Percentiles rank a stretch among this genome's conserved stretches.
Conservation (phyloP, 2,797 vertebrate genomes). For the Alca torda region DNA sequence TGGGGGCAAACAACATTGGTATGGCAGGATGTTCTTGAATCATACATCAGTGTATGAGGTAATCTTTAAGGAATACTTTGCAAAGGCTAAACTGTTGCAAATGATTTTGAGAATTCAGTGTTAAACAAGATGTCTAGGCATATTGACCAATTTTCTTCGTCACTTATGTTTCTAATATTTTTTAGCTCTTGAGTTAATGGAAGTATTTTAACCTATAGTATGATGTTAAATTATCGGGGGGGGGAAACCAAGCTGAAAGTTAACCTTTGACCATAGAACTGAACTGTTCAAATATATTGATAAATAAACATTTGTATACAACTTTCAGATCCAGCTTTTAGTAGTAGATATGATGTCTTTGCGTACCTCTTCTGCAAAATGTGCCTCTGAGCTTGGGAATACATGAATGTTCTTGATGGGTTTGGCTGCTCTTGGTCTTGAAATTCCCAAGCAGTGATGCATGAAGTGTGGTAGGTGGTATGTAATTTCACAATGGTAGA, state of each 20-base stretch:
- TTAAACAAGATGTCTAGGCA: not conserved
- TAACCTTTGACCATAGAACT: not conserved
- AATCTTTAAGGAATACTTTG: not conserved
- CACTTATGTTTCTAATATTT: not conserved
- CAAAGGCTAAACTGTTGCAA: not conserved
- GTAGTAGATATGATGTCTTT: not conserved
- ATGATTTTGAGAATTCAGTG: not conserved
- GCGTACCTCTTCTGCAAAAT: not conserved
- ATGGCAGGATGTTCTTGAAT: not conserved
- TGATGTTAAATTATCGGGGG: not conserved
- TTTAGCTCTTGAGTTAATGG: not conserved
- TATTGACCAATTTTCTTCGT: not conserved
- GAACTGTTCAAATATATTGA: not conserved
- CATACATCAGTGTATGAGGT: no score
- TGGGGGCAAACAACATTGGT: not conserved
- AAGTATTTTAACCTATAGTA: not conserved
- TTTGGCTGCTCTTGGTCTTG: slow-evolving; percentile 21
- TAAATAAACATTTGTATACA: not conserved
- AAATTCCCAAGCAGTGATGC: slow-evolving; percentile 34
- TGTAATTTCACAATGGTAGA: slow-evolving; percentile 50
- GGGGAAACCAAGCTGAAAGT: not conserved
- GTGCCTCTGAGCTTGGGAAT: not conserved
- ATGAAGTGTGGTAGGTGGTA: slow-evolving; percentile 11
- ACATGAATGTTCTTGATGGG: not conserved
- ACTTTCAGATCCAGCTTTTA: not conserved